Conservation (phyloP, 2,113 vertebrate genomes). For the Cheilinus undulatus region DNA sequence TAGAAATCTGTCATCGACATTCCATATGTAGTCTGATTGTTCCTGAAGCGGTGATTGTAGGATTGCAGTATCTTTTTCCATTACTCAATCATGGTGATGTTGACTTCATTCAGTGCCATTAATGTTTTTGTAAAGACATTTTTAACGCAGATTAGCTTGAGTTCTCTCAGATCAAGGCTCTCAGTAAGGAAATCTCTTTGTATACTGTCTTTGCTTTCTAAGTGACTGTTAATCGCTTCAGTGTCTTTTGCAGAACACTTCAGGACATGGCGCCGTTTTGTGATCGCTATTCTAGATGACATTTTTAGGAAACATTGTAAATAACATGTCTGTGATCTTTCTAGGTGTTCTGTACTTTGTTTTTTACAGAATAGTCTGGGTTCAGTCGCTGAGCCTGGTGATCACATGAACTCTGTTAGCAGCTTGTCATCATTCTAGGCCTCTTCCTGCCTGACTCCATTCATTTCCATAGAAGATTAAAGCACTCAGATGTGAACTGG, state of each 20-base stretch:
- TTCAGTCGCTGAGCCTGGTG: conserved; percentile 66
- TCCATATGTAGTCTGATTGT: conserved; percentile 92
- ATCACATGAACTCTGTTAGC: conserved; percentile 56
- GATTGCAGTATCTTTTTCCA: conserved; percentile 87
- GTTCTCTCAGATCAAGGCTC: conserved; percentile 57
- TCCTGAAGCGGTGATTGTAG: conserved; percentile 95
- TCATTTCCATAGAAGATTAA: conserved; percentile 40
- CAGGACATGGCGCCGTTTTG: conserved; percentile 58
- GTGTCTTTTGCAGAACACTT: conserved; percentile 62
- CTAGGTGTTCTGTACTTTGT: conserved; percentile 72
- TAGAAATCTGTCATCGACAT: conserved; percentile 89
- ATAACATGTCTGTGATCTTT: conserved; percentile 78
- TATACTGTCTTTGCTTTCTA: conserved; percentile 60
- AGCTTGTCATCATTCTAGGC: conserved; percentile 40
- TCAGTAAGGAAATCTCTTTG: conserved; percentile 49
- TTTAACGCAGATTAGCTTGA: conserved; percentile 59
- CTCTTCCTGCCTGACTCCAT: conserved; percentile 27
- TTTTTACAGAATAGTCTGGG: conserved; percentile 66
- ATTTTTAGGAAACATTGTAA: conserved; percentile 80
- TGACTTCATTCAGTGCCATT: conserved; percentile 95
- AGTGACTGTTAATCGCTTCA: conserved; percentile 63
- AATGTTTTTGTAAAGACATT: conserved; percentile 76
- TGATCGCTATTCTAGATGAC: conserved; percentile 58
- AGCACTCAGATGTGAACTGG: conserved; percentile 58
- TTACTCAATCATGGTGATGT: conserved; percentile 90